Conservation (phyloP, 2,797 vertebrate species). For the Heliangelus exortis region DNA sequence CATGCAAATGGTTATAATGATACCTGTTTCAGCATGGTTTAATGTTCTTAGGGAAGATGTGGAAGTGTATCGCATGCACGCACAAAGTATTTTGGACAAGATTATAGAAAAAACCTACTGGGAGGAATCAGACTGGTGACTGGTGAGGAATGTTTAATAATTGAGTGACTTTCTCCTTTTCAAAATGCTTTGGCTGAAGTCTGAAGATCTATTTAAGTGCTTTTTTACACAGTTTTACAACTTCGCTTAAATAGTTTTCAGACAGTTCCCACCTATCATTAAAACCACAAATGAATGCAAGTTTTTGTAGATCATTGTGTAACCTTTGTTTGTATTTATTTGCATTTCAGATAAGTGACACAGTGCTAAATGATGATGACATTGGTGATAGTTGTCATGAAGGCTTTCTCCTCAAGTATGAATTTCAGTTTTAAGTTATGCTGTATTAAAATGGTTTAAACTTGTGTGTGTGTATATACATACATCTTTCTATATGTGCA, state of each 20-base stretch:
- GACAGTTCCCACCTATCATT: neutral
- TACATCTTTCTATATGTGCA: neutral
- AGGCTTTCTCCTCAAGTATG: constrained; percentile 98
- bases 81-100: neutral
- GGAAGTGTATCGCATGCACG: neutral
- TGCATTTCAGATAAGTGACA: constrained; percentile 91
- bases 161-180: neutral
- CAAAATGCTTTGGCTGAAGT: neutral
- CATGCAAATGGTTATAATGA: neutral
- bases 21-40: neutral
- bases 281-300: neutral
- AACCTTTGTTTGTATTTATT: constrained; percentile 17
- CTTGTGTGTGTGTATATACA: neutral
- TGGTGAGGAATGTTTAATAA: neutral
- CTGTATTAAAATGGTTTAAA: neutral
- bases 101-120: neutral
- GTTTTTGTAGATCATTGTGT: neutral
- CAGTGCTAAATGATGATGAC: constrained; percentile 95
- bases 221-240: neutral
- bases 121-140: neutral
- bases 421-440: constrained; percentile 43
- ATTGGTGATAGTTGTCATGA: constrained; percentile 98
- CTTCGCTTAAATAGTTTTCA: neutral
- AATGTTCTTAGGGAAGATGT: neutral
- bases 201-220: neutral